phyloP scores from a whole-genome alignment of 2,888 invertebrate genomes.

The Cephus spinipes region DNA sequence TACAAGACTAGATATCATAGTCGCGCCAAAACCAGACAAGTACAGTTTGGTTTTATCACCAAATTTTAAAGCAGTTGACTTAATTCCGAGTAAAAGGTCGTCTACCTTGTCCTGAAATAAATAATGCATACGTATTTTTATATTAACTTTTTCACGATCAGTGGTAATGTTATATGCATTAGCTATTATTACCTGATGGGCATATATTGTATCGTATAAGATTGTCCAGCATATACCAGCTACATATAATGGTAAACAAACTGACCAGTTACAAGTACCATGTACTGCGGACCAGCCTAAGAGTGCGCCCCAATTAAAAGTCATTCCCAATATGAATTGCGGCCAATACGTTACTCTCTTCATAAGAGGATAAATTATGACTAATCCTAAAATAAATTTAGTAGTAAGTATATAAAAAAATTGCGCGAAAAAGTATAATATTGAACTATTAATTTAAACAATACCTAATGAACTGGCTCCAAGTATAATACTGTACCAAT shows the following conservation, averaged over 20 bases:
- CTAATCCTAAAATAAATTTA: slow-evolving; percentile 72
- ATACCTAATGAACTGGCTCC: slow-evolving; percentile 84
- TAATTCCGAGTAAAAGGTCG: slow-evolving; percentile 90
- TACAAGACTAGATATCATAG: slow-evolving; percentile 77
- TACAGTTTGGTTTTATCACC: slow-evolving; percentile 86
- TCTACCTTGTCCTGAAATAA: slow-evolving; percentile 84
- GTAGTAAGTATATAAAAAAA: no score
- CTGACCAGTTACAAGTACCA: slow-evolving; percentile 75
- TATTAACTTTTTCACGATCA: background rate
- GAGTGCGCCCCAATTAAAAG: slow-evolving; percentile 97
- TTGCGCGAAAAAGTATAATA: no score
- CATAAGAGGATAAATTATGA: slow-evolving; percentile 92
- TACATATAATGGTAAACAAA: slow-evolving; percentile 87
- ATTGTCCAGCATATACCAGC: slow-evolving; percentile 96
- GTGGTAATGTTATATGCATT: background rate
- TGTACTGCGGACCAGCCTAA: slow-evolving; percentile 92
- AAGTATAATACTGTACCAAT: slow-evolving; percentile 85
- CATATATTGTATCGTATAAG: slow-evolving; percentile 98
- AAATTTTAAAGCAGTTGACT: slow-evolving; percentile 95
- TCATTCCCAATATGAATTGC: slow-evolving; percentile 91
- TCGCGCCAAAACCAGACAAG: slow-evolving; percentile 77
- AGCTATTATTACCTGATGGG: slow-evolving; percentile 82
- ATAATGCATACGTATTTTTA: background rate
- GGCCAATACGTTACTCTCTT: slow-evolving; percentile 97
- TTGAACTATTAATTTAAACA: background rate